These are phyloP conservation scores for Lepetodrilus schrolli DNA, from an alignment of 2,888 invertebrate species.

Conservation along the genomic window DNA sequence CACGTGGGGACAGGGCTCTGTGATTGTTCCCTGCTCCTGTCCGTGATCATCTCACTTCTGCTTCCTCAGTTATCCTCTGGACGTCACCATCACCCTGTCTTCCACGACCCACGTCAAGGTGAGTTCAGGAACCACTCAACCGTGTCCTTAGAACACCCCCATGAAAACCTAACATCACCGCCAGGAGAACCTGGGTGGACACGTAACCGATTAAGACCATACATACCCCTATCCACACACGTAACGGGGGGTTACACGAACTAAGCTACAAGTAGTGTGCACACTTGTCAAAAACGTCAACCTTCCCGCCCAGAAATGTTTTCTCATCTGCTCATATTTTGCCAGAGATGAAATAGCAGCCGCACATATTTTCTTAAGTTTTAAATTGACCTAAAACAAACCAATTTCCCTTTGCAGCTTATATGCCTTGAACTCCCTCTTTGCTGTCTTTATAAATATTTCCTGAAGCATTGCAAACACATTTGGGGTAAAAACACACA, in stretches of 20 bases:
- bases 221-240: too few species aligned
- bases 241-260: constrained; percentile 2
- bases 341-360: not conserved
- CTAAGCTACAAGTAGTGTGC: too few species aligned
- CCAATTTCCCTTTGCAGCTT: constrained; percentile 3
- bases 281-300: not conserved
- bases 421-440: too few species aligned
- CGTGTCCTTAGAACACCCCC: not conserved
- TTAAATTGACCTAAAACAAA: not conserved
- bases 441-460: too few species aligned
- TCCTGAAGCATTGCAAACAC: too few species aligned
- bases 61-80: not conserved
- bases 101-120: constrained; percentile 11
- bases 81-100: constrained; percentile 16
- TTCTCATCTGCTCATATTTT: constrained; percentile 25
- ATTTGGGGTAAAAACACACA: too few species aligned
- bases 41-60: not conserved
- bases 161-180: not conserved
- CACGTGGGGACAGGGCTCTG: too few species aligned
- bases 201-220: too few species aligned
- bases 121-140: not conserved
- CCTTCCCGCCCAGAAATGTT: constrained; percentile 3
- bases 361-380: constrained; percentile 15
- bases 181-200: too few species aligned
- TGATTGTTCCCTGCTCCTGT: not conserved